phyloP scores from a whole-genome alignment of 2,113 vertebrate genomes.

The Corythaixoides concolor region DNA sequence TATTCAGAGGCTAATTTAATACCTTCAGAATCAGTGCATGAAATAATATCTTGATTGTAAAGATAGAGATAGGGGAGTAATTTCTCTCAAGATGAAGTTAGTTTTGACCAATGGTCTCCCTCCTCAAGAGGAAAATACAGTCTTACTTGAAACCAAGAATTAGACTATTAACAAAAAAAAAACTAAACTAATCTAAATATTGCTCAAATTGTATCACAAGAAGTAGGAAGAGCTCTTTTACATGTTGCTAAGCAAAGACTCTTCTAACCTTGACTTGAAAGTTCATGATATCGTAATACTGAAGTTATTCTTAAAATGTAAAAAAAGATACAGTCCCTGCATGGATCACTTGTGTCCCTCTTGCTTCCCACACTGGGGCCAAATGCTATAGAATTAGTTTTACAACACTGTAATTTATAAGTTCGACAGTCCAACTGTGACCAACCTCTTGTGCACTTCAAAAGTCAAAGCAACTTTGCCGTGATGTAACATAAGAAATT shows the following conservation, averaged over 20 bases:
- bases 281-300: neutral
- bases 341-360: constrained; percentile 19
- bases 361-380: constrained; percentile 31
- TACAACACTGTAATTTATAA: constrained; percentile 21
- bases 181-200: neutral
- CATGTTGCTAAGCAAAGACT: neutral
- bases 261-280: constrained; percentile 22
- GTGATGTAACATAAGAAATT: neutral
- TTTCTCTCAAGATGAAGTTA: neutral
- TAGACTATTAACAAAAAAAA: neutral
- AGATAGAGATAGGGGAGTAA: neutral
- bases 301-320: neutral
- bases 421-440: constrained; percentile 30
- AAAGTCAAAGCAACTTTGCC: constrained; percentile 1
- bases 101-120: neutral
- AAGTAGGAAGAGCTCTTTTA: neutral
- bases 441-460: neutral
- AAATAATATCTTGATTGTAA: neutral
- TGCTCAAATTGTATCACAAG: neutral
- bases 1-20: neutral
- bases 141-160: neutral
- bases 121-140: neutral
- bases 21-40: neutral
- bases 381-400: constrained; percentile 35
- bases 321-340: constrained; percentile 1